Evolutionary conservation across 2,113 vertebrate genomes (phyloP).

Genomic region (Sturnus vulgaris): DNA sequence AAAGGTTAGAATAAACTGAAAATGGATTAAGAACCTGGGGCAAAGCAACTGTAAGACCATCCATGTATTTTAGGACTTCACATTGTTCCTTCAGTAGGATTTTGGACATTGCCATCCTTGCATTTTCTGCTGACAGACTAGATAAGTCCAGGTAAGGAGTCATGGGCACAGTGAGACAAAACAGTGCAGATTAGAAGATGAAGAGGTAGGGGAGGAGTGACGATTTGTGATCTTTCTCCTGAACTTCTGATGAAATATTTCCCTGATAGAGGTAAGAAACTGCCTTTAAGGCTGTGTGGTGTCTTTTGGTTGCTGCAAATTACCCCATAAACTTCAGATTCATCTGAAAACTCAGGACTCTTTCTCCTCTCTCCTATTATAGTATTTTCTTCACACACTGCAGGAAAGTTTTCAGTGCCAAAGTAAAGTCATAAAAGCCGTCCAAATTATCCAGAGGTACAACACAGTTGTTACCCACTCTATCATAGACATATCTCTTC

Average conservation of each 20-base stretch:
- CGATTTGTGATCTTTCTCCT: neutral
- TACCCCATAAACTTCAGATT: neutral
- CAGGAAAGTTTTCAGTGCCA: neutral
- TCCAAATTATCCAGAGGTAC: neutral
- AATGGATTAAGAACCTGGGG: neutral
- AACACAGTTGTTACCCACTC: neutral
- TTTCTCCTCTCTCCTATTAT: neutral
- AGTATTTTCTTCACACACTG: neutral
- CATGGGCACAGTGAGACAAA: neutral
- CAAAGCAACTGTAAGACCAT: neutral
- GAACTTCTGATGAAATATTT: neutral
- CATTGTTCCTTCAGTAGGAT: neutral
- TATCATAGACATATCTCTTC: neutral
- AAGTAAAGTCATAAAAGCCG: neutral
- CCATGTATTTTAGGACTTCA: neutral
- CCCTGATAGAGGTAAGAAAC: neutral
- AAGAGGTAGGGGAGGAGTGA: fast-evolving
- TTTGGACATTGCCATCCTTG: neutral
- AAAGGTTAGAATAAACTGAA: neutral
- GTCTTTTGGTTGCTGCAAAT: neutral
- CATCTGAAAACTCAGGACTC: neutral
- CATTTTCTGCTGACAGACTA: neutral
- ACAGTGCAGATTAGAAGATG: neutral
- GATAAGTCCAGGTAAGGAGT: neutral
- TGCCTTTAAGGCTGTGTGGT: neutral